Evolutionary conservation across 2,888 invertebrate genomes (phyloP).

Genomic region (Agonum fuliginosum): DNA sequence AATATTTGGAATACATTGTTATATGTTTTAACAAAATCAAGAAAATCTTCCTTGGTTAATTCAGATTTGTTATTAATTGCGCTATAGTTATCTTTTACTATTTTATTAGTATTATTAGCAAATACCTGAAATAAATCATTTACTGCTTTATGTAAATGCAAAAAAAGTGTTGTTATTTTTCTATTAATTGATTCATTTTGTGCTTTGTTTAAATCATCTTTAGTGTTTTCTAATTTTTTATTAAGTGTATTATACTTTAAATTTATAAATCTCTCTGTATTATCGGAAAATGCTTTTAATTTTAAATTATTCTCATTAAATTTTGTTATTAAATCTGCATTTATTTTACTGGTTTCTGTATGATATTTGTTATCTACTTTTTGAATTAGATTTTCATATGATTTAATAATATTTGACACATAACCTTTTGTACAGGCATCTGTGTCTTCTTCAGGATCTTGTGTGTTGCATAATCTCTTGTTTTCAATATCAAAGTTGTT

Average conservation of each 20-base stretch:
- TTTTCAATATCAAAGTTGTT: slow-evolving; percentile 13
- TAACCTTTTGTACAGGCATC: background rate
- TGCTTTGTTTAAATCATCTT: background rate
- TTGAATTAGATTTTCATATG: background rate
- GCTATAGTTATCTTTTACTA: background rate
- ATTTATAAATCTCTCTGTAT: background rate
- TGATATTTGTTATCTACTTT: background rate
- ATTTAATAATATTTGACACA: background rate
- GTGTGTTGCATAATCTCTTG: background rate
- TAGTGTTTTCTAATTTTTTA: background rate
- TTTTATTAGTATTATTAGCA: background rate
- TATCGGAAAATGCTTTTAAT: background rate
- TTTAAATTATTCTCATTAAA: background rate
- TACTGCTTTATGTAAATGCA: background rate
- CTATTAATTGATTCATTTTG: background rate
- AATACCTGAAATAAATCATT: background rate
- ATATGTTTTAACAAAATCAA: background rate
- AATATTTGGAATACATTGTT: background rate
- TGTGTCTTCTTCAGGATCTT: background rate
- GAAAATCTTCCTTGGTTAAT: background rate
- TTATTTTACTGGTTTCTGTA: background rate
- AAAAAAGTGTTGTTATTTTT: background rate
- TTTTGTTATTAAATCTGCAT: background rate
- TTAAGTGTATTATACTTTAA: background rate
- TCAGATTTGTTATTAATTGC: background rate